Evolutionary conservation across 2,797 vertebrate species (phyloP), one percentile per base, ranked within the genome.

Genomic region (Bufotes viridis): DNA sequence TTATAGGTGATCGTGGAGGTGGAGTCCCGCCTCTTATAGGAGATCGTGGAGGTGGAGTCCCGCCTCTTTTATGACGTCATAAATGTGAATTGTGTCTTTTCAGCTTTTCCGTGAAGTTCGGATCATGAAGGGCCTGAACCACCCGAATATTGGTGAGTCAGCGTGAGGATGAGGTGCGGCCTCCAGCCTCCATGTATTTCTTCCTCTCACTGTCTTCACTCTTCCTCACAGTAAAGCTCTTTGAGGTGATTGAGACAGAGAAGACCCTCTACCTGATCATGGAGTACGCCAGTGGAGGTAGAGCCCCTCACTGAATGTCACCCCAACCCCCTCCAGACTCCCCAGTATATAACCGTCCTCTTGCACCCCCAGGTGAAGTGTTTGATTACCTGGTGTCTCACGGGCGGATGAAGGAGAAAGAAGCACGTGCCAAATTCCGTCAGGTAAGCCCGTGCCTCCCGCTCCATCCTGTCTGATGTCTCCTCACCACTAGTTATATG

Each of bases 381-480:
- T 99, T 98, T 14, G 98, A 98, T 95, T 99, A 98, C 96, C 96
- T 98, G 92, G 97, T 98, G 90, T 97, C 97, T 17, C 97, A 97
- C 0, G 98, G 98, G 91, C 96, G 98, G 89, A 98, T 98, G 98
- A 98, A 97, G 94, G 97, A 98, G 94, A 98, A 98, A 90, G 98
- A 98, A 90, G 98, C 98, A 11, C 93, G 98, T 91, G 96, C 96
- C 93, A 99, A 98, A 93, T 98, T 89, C 13, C 79, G 88, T 12
- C 88, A 89, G 88, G 88, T 89, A 61, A 82, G 80, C 0, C 14
- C 0, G 2, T 65, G 55, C 24, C 81, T 78, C 60, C 10, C 9
- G 24, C n/a, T 12, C 14, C 57, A 14, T 18, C 34, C 24, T 29
- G 29, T 2, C 0, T 15, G 22, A 63, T 63, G 61, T 63, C 61